Evolutionary conservation across 2,113 vertebrate species (phyloP).

Genomic region (Myotis yumanensis): DNA sequence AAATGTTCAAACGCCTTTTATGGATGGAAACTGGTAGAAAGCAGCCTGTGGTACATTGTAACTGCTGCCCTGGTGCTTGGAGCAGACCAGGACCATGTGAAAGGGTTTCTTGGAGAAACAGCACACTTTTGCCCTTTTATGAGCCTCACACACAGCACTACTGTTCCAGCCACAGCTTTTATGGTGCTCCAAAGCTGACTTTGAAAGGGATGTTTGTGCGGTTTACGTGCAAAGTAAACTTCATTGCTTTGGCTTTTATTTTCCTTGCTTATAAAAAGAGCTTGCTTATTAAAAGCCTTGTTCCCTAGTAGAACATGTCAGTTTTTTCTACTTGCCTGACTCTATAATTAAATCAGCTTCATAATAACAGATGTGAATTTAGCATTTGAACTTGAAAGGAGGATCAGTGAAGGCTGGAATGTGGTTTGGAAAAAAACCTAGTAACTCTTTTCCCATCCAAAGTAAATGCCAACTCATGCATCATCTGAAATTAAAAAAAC

Average conservation of each 20-base stretch:
- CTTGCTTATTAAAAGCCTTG: background rate
- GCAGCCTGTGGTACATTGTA: background rate
- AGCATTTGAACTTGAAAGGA: conserved; percentile 41
- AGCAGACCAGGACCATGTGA: fast-evolving
- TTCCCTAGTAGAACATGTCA: background rate
- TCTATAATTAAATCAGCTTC: conserved; percentile 37
- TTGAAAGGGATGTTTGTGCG: conserved; percentile 44
- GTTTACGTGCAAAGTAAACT: background rate
- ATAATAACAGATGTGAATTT: conserved; percentile 38
- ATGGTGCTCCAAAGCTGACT: background rate
- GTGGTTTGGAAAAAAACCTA: conserved; percentile 17
- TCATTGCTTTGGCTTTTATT: background rate
- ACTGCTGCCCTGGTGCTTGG: background rate
- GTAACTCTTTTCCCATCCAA: background rate
- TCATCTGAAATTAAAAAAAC: conserved; percentile 20
- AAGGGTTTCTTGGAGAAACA: background rate
- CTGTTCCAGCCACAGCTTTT: background rate
- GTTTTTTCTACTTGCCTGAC: background rate
- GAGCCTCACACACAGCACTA: background rate
- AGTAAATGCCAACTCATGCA: background rate
- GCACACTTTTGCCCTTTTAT: background rate
- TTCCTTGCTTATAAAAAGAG: background rate
- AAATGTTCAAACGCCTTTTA: background rate
- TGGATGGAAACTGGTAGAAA: background rate
- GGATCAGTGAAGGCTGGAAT: background rate